Percentiles rank a stretch among this genome's conserved stretches.
Conservation (phyloP, 2,888 invertebrate genomes). For the Aspidiotus rigidus region DNA sequence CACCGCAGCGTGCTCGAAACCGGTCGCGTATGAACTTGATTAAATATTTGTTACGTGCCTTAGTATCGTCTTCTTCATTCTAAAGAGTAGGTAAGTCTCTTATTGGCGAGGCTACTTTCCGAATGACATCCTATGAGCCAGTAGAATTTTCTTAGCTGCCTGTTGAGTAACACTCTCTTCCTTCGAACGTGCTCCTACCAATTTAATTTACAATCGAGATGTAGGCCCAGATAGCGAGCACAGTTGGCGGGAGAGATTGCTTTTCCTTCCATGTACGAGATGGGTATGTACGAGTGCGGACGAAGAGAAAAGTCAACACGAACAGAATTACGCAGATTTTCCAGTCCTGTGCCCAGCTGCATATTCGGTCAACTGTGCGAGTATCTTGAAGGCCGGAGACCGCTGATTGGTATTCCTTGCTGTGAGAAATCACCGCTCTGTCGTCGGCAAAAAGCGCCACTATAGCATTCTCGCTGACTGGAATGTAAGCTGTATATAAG, state of each 20-base stretch:
- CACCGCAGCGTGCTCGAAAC: too few relatives aligned
- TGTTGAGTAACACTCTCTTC: too few relatives aligned
- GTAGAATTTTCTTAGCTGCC: too few relatives aligned
- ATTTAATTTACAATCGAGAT: background rate
- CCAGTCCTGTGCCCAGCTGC: background rate
- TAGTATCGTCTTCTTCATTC: too few relatives aligned
- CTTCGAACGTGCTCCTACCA: too few relatives aligned
- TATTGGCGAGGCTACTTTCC: too few relatives aligned
- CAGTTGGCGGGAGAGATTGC: background rate
- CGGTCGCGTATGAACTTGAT: too few relatives aligned
- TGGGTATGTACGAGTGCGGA: background rate
- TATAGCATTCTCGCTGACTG: slow-evolving; percentile 3
- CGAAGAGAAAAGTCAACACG: too few relatives aligned
- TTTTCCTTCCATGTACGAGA: background rate
- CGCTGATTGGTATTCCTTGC: background rate
- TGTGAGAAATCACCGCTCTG: background rate
- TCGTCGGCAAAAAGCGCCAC: background rate
- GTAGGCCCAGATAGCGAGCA: background rate
- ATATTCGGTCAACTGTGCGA: background rate
- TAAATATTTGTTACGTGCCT: too few relatives aligned
- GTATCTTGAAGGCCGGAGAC: background rate
- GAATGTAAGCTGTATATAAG: background rate
- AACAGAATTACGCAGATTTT: background rate
- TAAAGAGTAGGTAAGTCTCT: too few relatives aligned
- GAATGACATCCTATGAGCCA: too few relatives aligned